These are phyloP conservation scores for Maniola hyperantus DNA, from an alignment of 2,888 invertebrate species.

Conservation along the genomic window DNA sequence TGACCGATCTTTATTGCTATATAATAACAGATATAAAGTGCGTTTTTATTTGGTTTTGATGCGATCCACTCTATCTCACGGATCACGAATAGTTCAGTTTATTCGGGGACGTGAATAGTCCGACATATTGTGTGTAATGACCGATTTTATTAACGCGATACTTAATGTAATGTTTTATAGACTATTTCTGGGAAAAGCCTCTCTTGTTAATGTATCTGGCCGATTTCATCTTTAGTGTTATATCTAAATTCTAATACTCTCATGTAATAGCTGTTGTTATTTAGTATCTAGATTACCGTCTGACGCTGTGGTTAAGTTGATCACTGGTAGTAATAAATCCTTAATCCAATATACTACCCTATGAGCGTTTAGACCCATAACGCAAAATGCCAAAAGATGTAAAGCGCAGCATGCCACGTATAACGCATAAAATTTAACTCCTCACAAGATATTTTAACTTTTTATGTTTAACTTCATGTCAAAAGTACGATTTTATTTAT, in stretches of 20 bases:
- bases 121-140: slow-evolving; percentile 46
- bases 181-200: slow-evolving; percentile 24
- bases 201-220: slow-evolving; percentile 28
- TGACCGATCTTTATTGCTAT: slow-evolving; percentile 65
- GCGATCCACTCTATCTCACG: slow-evolving; percentile 69
- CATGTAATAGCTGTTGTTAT: background rate
- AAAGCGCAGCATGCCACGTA: no score
- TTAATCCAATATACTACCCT: no score
- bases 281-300: background rate
- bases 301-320: background rate
- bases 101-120: slow-evolving; percentile 43
- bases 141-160: slow-evolving; percentile 39
- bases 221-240: slow-evolving; percentile 15
- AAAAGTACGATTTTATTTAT: no score
- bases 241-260: background rate
- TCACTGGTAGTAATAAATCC: no score
- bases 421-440: no score
- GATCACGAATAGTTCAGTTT: slow-evolving; percentile 61
- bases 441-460: no score
- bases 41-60: slow-evolving; percentile 69
- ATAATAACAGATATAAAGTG: slow-evolving; percentile 73
- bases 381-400: no score
- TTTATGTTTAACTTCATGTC: no score
- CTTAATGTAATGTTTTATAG: slow-evolving; percentile 38
- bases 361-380: no score